phyloP scores from a whole-genome alignment of 2,888 invertebrate species.

The Lamellibrachia columna region DNA sequence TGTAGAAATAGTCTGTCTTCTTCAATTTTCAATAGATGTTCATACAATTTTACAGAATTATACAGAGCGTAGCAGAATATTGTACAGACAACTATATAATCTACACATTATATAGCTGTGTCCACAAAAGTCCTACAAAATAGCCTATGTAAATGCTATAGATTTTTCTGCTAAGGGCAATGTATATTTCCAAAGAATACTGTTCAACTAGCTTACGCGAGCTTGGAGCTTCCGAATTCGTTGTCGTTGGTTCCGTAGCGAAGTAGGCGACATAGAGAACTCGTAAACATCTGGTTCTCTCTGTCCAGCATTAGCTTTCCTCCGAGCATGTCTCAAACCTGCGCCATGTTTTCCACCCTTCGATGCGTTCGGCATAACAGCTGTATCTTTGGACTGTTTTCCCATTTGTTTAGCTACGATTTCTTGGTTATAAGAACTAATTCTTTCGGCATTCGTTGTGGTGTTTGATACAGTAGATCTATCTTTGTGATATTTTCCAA shows the following conservation, averaged over 20 bases:
- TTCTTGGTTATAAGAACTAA: background rate
- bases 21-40: no score
- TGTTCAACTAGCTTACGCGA: background rate
- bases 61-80: no score
- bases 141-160: no score
- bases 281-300: background rate
- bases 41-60: no score
- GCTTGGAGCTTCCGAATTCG: background rate
- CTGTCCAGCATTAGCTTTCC: background rate
- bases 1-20: no score
- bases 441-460: background rate
- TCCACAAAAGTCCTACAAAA: no score
- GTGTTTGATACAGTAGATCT: background rate
- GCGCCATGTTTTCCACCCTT: background rate
- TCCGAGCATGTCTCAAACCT: background rate
- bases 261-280: background rate
- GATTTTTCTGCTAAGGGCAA: no score
- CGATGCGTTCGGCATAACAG: background rate
- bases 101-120: no score
- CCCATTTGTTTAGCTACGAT: background rate
- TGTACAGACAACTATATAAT: no score
- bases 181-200: background rate
- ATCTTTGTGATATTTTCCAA: background rate
- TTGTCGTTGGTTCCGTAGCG: background rate
- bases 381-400: background rate